Evolutionary conservation across 2,888 invertebrate genomes (phyloP).

Genomic region (Caenorhabditis angaria): DNA sequence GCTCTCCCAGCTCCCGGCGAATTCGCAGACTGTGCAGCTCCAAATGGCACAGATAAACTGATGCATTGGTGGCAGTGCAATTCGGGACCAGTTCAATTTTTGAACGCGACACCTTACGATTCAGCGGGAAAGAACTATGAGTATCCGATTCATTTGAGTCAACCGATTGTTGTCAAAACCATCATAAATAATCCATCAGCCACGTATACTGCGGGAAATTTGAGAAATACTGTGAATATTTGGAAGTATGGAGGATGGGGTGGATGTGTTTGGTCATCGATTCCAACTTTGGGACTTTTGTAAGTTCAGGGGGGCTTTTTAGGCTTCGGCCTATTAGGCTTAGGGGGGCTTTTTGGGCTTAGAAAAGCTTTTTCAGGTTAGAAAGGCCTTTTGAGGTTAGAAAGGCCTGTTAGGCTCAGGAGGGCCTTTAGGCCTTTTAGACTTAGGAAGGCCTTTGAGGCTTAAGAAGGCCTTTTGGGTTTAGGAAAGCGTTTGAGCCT

Average conservation of each 20-base stretch:
- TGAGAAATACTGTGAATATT: conserved; percentile 56
- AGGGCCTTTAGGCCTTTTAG: too few relatives aligned
- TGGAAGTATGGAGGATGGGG: conserved; percentile 59
- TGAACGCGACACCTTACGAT: conserved; percentile 44
- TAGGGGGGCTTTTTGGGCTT: too few relatives aligned
- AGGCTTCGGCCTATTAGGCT: too few relatives aligned
- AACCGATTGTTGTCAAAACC: conserved; percentile 56
- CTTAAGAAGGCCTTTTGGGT: too few relatives aligned
- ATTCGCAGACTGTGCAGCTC: conserved; percentile 32
- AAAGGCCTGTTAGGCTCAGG: too few relatives aligned
- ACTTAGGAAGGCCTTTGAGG: too few relatives aligned
- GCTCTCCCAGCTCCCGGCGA: conserved; percentile 19
- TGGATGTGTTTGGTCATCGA: conserved; percentile 54
- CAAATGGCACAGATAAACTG: conserved; percentile 57
- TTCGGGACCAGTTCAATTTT: conserved; percentile 36
- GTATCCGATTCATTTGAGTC: conserved; percentile 59
- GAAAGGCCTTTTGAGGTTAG: too few relatives aligned
- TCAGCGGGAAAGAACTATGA: conserved; percentile 47
- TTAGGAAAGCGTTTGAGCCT: too few relatives aligned
- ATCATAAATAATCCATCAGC: conserved; percentile 46
- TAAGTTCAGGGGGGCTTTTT: too few relatives aligned
- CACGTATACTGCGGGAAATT: conserved; percentile 43
- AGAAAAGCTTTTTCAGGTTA: too few relatives aligned
- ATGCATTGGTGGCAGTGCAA: conserved; percentile 60
- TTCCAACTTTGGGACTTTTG: conserved; percentile 60